phyloP scores from a whole-genome alignment of 1,140 invertebrate species.

The Acyrthosiphon pisum region DNA sequence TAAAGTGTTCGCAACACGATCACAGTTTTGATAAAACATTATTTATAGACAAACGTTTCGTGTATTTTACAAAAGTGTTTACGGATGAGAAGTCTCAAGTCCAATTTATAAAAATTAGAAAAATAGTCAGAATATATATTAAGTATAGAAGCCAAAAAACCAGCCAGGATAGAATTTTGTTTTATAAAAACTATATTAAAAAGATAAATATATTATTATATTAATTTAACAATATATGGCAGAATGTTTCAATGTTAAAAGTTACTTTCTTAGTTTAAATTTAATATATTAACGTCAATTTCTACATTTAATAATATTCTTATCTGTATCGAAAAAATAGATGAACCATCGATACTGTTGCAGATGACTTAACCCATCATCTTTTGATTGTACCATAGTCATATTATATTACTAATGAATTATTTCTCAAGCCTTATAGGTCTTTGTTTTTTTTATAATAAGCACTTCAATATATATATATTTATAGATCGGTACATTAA shows the following conservation, averaged over 20 bases:
- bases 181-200: not conserved
- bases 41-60: not conserved
- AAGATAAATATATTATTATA: not conserved
- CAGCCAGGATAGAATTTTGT: not conserved
- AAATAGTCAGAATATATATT: not conserved
- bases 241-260: not conserved
- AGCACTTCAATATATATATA: not conserved
- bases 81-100: not conserved
- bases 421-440: too few relatives aligned
- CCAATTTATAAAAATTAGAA: not conserved
- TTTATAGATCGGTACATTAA: too few relatives aligned
- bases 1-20: not conserved
- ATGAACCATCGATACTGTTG: not conserved
- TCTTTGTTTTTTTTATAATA: not conserved
- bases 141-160: not conserved
- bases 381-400: not conserved
- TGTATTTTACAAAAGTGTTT: not conserved
- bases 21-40: not conserved
- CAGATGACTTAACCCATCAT: not conserved
- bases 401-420: too few relatives aligned
- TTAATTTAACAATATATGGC: not conserved
- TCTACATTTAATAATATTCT: not conserved
- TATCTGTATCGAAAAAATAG: not conserved
- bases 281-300: not conserved
- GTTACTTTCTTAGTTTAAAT: not conserved